Conservation (phyloP, 2,888 invertebrate genomes). For the Priapulus caudatus region DNA sequence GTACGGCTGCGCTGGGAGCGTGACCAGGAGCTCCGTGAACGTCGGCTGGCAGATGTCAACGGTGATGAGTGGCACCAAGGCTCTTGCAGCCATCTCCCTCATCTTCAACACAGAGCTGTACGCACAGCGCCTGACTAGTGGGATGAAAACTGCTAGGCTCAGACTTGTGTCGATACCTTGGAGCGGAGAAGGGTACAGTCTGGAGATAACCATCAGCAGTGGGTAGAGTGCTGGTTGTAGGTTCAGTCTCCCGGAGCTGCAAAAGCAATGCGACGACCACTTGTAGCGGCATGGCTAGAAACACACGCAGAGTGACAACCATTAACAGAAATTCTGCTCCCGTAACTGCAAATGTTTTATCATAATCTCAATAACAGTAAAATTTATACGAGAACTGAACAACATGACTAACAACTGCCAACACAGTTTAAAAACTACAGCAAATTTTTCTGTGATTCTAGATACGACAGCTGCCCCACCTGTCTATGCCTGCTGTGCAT, state of each 20-base stretch:
- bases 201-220: slow-evolving; percentile 58
- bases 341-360: too few species aligned
- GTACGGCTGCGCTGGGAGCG: slow-evolving; percentile 19
- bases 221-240: slow-evolving; percentile 57
- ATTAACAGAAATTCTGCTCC: too few species aligned
- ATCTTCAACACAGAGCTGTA: slow-evolving; percentile 54
- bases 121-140: slow-evolving; percentile 51
- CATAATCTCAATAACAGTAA: too few species aligned
- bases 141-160: slow-evolving; percentile 54
- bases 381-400: too few species aligned
- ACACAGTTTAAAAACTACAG: too few species aligned
- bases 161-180: slow-evolving; percentile 56
- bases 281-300: too few species aligned
- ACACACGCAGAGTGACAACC: too few species aligned
- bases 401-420: too few species aligned
- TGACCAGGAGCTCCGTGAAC: slow-evolving; percentile 9
- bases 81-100: slow-evolving; percentile 58
- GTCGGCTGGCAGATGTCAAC: slow-evolving; percentile 29
- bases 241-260: slow-evolving; percentile 17
- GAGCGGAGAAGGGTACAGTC: slow-evolving; percentile 60
- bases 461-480: too few species aligned
- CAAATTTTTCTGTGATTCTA: too few species aligned
- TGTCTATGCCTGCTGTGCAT: slow-evolving; percentile 22
- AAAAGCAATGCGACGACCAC: too few species aligned
- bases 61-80: slow-evolving; percentile 50